Percentiles rank a stretch among this genome's conserved stretches.
Evolutionary conservation across 2,888 invertebrate species (phyloP).

Genomic region (Ochropleura plecta): DNA sequence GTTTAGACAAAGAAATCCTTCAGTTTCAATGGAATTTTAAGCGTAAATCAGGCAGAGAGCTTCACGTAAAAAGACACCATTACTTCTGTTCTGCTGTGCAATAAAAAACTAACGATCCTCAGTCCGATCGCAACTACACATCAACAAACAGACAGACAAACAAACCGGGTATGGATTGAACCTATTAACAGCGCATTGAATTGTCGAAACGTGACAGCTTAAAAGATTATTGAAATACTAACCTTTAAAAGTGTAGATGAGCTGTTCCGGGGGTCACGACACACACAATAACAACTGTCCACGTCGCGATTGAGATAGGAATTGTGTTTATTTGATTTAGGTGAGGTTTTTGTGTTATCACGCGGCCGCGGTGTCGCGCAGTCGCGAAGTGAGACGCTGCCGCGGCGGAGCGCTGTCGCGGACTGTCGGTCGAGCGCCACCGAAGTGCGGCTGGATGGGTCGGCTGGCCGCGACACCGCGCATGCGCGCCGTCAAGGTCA

Average conservation of each 20-base stretch:
- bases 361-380: slow-evolving; percentile 56
- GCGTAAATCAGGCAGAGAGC: slow-evolving; percentile 66
- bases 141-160: slow-evolving; percentile 78
- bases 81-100: slow-evolving; percentile 65
- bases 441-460: slow-evolving; percentile 71
- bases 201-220: slow-evolving; percentile 85
- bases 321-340: slow-evolving; percentile 57
- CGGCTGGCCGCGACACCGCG: slow-evolving; percentile 74
- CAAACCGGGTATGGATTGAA: slow-evolving; percentile 79
- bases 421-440: slow-evolving; percentile 79
- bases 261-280: slow-evolving; percentile 33
- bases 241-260: slow-evolving; percentile 71
- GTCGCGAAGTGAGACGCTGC: slow-evolving; percentile 63
- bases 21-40: slow-evolving; percentile 74
- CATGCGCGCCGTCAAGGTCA: slow-evolving; percentile 85
- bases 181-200: slow-evolving; percentile 81
- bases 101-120: slow-evolving; percentile 78
- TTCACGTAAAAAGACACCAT: slow-evolving; percentile 73
- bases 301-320: slow-evolving; percentile 44
- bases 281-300: slow-evolving; percentile 52
- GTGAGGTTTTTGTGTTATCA: slow-evolving; percentile 66
- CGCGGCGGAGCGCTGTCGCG: slow-evolving; percentile 78
- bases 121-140: slow-evolving; percentile 63
- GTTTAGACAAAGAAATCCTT: slow-evolving; percentile 79
- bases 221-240: slow-evolving; percentile 78